Percentiles rank a stretch among this genome's conserved stretches.
Conservation (phyloP, 2,797 vertebrate genomes). For the Chromis chromis region DNA sequence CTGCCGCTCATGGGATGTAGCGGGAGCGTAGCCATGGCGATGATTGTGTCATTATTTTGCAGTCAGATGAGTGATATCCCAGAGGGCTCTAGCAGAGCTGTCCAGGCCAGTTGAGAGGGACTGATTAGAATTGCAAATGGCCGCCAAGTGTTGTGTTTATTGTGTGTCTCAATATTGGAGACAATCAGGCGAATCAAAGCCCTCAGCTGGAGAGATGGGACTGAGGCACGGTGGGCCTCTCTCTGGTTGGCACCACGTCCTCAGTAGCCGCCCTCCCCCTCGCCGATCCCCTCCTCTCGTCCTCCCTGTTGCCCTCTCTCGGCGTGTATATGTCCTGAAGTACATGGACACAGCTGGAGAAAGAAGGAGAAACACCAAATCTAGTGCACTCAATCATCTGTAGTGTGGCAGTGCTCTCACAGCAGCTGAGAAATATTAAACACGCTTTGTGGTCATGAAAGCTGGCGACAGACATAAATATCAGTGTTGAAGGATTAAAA, state of each 20-base stretch:
- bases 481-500: slow-evolving; percentile 77
- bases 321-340: slow-evolving; percentile 67
- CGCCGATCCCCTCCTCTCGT: slow-evolving; percentile 42
- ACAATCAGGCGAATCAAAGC: slow-evolving; percentile 87
- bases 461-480: slow-evolving; percentile 75
- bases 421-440: slow-evolving; percentile 82
- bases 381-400: slow-evolving; percentile 78
- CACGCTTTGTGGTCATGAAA: slow-evolving; percentile 83
- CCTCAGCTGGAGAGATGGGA: slow-evolving; percentile 83
- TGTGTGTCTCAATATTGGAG: slow-evolving; percentile 86
- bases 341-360: slow-evolving; percentile 76
- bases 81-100: slow-evolving; percentile 78
- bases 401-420: slow-evolving; percentile 73
- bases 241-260: slow-evolving; percentile 80
- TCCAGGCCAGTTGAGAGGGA: slow-evolving; percentile 78
- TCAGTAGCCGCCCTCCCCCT: slow-evolving; percentile 40
- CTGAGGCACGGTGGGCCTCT: slow-evolving; percentile 82
- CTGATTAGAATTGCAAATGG: slow-evolving; percentile 88
- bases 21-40: slow-evolving; percentile 82
- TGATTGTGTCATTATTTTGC: slow-evolving; percentile 87
- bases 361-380: slow-evolving; percentile 72
- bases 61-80: slow-evolving; percentile 85
- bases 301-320: not conserved
- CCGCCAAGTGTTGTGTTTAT: slow-evolving; percentile 85
- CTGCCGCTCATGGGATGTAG: slow-evolving; percentile 68